Percentiles rank a stretch among this genome's conserved stretches.
Evolutionary conservation across 2,888 invertebrate species (phyloP).

Genomic region (Choreutis nemorana): DNA sequence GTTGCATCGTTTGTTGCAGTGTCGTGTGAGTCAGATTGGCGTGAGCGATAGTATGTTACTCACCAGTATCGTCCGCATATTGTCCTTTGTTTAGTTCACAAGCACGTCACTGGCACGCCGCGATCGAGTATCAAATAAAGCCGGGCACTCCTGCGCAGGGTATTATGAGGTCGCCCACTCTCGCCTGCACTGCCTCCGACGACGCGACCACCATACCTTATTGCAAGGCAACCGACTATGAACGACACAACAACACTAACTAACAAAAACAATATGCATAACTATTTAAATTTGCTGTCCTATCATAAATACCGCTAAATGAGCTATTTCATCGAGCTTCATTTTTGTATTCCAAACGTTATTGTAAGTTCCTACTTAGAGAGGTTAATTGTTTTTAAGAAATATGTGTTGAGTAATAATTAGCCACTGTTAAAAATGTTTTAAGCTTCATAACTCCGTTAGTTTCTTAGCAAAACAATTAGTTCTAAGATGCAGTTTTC

Average conservation of each 20-base stretch:
- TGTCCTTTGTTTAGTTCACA: constrained; percentile 43
- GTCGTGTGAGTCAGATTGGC: no score
- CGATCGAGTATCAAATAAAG: constrained; percentile 62
- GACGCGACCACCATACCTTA: constrained; percentile 59
- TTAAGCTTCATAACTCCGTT: no score
- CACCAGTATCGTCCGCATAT: constrained; percentile 57
- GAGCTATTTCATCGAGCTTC: no score
- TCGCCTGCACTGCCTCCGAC: constrained; percentile 50
- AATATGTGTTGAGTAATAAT: no score
- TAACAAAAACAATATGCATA: constrained; percentile 27
- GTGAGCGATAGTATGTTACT: no score
- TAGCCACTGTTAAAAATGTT: no score
- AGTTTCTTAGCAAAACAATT: no score
- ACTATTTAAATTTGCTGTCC: constrained; percentile 39
- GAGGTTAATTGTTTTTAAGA: no score
- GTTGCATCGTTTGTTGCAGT: no score
- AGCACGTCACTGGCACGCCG: constrained; percentile 52
- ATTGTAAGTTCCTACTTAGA: no score
- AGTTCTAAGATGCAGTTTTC: no score
- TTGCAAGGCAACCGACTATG: constrained; percentile 56
- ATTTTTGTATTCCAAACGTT: no score
- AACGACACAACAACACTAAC: constrained; percentile 24
- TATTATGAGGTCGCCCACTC: constrained; percentile 65
- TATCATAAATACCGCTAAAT: constrained; percentile 48
- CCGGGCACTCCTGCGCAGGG: constrained; percentile 51